Evolutionary conservation across 2,797 vertebrate genomes (phyloP).

Genomic region (Arremon brunneinucha): DNA sequence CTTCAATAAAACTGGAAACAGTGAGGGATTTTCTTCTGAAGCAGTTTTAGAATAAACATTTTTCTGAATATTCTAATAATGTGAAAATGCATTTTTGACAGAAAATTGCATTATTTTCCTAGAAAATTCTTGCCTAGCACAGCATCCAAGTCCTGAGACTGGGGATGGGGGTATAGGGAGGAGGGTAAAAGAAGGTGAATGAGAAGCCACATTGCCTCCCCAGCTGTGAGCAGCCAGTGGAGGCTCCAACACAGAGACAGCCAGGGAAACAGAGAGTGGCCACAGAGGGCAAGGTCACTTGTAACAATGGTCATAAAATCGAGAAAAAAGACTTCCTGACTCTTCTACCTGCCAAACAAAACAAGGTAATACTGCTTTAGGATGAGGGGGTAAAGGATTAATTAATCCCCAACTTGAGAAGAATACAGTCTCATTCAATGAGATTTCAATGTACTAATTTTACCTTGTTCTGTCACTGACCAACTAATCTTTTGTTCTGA

Average conservation of each 20-base stretch:
- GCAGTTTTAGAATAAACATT: background rate
- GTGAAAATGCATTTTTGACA: background rate
- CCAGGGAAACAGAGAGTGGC: background rate
- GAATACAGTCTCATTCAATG: background rate
- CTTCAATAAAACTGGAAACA: background rate
- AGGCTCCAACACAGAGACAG: accelerated
- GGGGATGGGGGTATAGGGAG: background rate
- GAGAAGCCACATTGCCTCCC: background rate
- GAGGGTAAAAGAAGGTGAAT: background rate
- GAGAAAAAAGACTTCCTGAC: background rate
- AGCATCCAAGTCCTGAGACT: background rate
- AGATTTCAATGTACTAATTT: background rate
- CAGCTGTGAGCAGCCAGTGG: background rate
- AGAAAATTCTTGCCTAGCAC: background rate
- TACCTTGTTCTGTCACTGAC: background rate
- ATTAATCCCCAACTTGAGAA: background rate
- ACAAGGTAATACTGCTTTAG: background rate
- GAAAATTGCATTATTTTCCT: background rate
- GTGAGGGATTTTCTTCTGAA: background rate
- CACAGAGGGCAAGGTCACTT: background rate
- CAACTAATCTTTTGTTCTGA: background rate
- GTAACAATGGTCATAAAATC: background rate
- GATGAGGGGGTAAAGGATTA: background rate
- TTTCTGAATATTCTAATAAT: background rate
- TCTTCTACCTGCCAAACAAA: background rate